Conservation (phyloP, 1,140 invertebrate species). For the Bilobella aurantiaca region DNA sequence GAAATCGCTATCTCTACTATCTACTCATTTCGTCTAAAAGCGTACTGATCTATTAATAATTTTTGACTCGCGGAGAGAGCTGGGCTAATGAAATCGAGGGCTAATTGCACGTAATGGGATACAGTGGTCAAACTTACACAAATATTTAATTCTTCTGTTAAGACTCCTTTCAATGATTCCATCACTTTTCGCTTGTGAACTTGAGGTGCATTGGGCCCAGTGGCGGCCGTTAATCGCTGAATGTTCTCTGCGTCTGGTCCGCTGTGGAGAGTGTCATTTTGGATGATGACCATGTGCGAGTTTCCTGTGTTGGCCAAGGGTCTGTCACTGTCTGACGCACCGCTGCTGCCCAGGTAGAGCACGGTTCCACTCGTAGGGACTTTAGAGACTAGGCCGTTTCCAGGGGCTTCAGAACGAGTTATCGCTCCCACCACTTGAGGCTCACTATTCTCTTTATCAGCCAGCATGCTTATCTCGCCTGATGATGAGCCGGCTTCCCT, state of each 20-base stretch:
- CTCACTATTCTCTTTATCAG: constrained; percentile 5
- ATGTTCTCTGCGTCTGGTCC: constrained; percentile 7
- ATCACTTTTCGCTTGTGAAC: background rate
- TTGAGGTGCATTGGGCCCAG: background rate
- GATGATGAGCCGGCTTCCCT: background rate
- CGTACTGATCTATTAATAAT: too few species aligned
- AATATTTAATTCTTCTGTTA: background rate
- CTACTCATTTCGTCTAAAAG: too few species aligned
- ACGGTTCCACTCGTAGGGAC: constrained; percentile 7
- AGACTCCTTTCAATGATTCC: background rate
- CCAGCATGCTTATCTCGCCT: background rate
- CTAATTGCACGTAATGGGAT: background rate
- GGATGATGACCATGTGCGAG: constrained; percentile 15
- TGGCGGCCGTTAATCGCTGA: background rate
- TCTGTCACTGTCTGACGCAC: constrained; percentile 12
- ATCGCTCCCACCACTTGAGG: background rate
- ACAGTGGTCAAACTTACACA: background rate
- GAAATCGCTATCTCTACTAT: too few species aligned
- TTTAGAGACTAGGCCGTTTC: background rate
- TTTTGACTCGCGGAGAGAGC: too few species aligned
- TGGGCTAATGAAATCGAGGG: background rate
- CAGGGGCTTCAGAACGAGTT: background rate
- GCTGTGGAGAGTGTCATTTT: constrained; percentile 17
- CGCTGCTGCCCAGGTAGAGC: background rate
- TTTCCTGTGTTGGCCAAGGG: background rate